Percentiles rank a stretch among this genome's conserved stretches.
phyloP scores from a whole-genome alignment of 2,797 vertebrate species.

The Nyctibius grandis region DNA sequence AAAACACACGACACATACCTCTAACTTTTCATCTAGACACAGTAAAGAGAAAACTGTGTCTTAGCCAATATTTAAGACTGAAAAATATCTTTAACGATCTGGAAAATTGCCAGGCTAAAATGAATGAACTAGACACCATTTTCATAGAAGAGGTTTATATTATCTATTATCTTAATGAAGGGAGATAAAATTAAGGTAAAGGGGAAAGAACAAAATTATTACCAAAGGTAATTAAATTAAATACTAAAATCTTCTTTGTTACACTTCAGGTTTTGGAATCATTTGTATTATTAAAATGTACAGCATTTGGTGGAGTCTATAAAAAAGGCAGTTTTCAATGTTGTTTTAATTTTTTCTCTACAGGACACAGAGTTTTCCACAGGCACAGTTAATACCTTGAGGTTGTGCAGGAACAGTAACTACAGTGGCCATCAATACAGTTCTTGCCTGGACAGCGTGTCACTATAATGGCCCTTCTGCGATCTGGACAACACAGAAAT shows the following conservation, averaged over 20 bases:
- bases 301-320: neutral
- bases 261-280: neutral
- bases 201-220: constrained; percentile 11
- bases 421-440: neutral
- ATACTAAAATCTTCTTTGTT: neutral
- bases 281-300: neutral
- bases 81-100: constrained; percentile 3
- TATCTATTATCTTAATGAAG: neutral
- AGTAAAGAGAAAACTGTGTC: neutral
- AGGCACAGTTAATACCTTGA: neutral
- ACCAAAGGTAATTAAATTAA: neutral
- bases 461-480: neutral
- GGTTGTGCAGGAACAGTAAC: neutral
- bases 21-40: constrained; percentile 2
- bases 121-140: neutral
- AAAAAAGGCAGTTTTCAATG: neutral
- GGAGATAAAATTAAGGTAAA: neutral
- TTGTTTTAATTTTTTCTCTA: neutral
- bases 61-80: neutral
- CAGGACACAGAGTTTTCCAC: neutral
- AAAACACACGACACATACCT: constrained; percentile 17
- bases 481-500: neutral
- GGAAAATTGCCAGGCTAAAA: constrained; percentile 17
- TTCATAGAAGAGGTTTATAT: neutral
- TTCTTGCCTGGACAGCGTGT: neutral